Conservation (phyloP, 2,797 vertebrate species). For the Pteropus rufus region DNA sequence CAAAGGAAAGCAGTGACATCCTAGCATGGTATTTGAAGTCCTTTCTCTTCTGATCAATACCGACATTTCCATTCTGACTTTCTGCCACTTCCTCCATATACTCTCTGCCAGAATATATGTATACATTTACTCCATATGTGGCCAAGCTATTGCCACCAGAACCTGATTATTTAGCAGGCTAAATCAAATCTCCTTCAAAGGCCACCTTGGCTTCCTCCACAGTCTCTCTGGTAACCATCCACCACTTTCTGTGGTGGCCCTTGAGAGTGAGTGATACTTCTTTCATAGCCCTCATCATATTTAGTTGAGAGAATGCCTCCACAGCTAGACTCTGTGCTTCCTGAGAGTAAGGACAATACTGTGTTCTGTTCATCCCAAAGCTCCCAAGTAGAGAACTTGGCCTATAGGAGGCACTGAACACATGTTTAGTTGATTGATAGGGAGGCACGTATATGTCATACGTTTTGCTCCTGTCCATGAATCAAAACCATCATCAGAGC, state of each 20-base stretch:
- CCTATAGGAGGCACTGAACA: neutral
- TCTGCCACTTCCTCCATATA: neutral
- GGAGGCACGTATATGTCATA: neutral
- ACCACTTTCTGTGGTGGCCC: neutral
- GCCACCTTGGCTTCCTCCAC: neutral
- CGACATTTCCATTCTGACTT: neutral
- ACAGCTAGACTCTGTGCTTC: neutral
- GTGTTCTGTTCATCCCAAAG: neutral
- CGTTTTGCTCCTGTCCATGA: neutral
- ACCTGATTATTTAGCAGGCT: neutral
- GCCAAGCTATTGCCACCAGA: neutral
- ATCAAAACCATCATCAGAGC: neutral
- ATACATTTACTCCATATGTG: neutral
- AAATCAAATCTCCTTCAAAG: neutral
- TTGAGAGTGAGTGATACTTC: too few relatives aligned
- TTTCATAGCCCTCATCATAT: neutral
- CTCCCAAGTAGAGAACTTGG: neutral
- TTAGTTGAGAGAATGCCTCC: neutral
- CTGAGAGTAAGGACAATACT: neutral
- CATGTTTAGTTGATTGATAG: neutral
- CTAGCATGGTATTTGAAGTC: neutral
- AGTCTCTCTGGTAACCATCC: neutral
- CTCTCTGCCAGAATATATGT: neutral
- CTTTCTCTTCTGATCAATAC: neutral
- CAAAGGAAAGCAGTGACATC: neutral